Evolutionary conservation across 2,113 vertebrate genomes (phyloP), one percentile per base, ranked within the genome.

Genomic region (Rhagologus leucostigma): DNA sequence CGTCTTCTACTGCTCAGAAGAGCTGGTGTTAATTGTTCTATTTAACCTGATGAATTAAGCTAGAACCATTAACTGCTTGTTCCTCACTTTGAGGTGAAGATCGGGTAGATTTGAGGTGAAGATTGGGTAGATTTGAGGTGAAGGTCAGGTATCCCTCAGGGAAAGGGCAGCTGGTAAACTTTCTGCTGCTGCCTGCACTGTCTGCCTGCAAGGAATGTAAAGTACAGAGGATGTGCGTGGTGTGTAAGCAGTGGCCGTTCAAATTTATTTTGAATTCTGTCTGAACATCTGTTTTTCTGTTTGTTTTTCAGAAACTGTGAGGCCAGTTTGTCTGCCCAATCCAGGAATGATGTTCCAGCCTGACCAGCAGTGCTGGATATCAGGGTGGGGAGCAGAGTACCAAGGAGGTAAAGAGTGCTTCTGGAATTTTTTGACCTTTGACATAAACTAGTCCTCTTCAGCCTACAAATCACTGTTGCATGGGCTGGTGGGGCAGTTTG

Each of bases 301-400:
- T 93, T 93, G 23, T 76, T 94, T 81, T 93, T 91, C 89, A 98
- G 98, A 96, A n/a, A 19, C 0, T 5, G 24, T 98, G 64, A 86
- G 22, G 21, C 98, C 98, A 1, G 96, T 98, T 62, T 98, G 98
- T 63, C 96, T 98, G 88, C 98, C 98, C 55, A 98, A 98, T 64
- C 88, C 96, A 1, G 98, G 97, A 82, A 77, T 98, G 97, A 90
- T 67, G 87, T 97, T 98, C 68, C 53, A 96, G 26, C 35, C 95
- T 0, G 12, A 59, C 1, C 93, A 98, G 65, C 6, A 49, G 30
- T 98, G 98, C 87, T 98, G 98, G 98, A 98, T 98, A 90, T 98
- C 98, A 23, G 98, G 98, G 17, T 98, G 98, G 98, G 98, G 98
- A 70, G 94, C 98, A 84, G 96, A 96, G 42, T 17, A 84, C 4